Evolutionary conservation across 2,888 invertebrate genomes (phyloP), one percentile per base, ranked within the genome.

Genomic region (Plemyria rubiginata): DNA sequence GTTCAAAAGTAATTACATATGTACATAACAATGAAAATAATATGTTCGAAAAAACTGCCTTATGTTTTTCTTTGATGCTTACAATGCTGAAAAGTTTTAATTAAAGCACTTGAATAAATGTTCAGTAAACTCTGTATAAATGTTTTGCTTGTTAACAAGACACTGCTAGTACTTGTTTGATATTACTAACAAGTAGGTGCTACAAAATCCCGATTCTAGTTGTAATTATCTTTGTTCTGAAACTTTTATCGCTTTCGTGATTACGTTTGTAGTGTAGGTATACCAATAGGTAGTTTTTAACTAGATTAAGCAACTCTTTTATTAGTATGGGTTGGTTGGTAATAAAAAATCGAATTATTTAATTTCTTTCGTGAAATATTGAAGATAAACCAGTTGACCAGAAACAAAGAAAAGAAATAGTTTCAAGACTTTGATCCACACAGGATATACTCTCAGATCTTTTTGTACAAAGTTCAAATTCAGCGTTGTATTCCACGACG

Each of bases 31-130:
- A 43, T 13, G 9, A 54, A 54, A 38, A 22, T 38, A 48, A 15
- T n/a, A 43, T 0, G 16, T 15, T 9, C 46, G 29, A 46, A 52
- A 43, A 43, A 15, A 15, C 45, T 13, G 13, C 29, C 22, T 38
- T 29, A n/a, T 46, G 32, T 49, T 52, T 45, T 59, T 28, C 45
- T 59, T 59, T 52, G 38, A 15, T 48, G 16, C 45, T 45, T 40
- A 52, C 59, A 52, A 28, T 36, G 41, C 38, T 36, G 40, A 46
- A 59, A 62, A 62, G 57, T 62, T 62, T 54, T 54, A 62, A 62
- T 65, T 60, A 28, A 59, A 59, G 52, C 48, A 50, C 49, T 58
- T 43, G 28, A 52, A 46, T 51, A 45, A 43, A 7, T 46, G 48
- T 41, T 36, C 36, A 60, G 43, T 48, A 9, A 53, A 60, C 46